Evolutionary conservation across 2,113 vertebrate genomes (phyloP), one percentile per base, ranked within the genome.

Genomic region (Phalacrocorax pelagicus): DNA sequence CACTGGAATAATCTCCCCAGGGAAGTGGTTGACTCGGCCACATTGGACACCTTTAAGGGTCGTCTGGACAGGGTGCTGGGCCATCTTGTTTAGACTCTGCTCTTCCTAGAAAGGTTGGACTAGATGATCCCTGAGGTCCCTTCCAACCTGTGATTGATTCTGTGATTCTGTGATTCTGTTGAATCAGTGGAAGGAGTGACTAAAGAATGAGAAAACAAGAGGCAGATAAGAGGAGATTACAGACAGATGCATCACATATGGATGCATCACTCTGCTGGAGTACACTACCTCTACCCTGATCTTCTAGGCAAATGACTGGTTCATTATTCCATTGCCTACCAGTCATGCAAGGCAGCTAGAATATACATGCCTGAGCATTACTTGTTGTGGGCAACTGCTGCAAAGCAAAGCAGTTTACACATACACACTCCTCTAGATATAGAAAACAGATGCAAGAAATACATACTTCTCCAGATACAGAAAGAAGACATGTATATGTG

Each of bases 401-500:
- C 81, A 85, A 47, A 73, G 71, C 36, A 54, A 67, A 84, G 94
- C 80, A 74, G 30, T 84, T 88, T 44, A 79, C 65, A 84, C 75
- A 81, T 9, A 47, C 72, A 15, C 69, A 54, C 77, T 93, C 62
- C 85, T 92, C 81, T 69, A 86, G 89, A 89, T 3, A 73, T 0
- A 55, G 83, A 55, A 66, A 81, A n/a, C 77, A 55, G 63, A 84
- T 81, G 83, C 90, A 84, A 81, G 90, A 83, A 89, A 58, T 12
- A 47, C 91, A 58, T 63, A 66, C 67, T 92, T 49, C 94, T 92
- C 89, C 92, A 84, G 69, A 81, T 51, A 44, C 11, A 77, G 83
- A 51, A 55, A 38, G 89, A 38, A 95, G 95, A 96, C 83, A 95
- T 86, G 92, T 20, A 72, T 70, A 36, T 73, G 27, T 49, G 77